Percentiles rank a stretch among this genome's conserved stretches.
phyloP scores from a whole-genome alignment of 2,888 invertebrate genomes.

The Agriopis marginaria region DNA sequence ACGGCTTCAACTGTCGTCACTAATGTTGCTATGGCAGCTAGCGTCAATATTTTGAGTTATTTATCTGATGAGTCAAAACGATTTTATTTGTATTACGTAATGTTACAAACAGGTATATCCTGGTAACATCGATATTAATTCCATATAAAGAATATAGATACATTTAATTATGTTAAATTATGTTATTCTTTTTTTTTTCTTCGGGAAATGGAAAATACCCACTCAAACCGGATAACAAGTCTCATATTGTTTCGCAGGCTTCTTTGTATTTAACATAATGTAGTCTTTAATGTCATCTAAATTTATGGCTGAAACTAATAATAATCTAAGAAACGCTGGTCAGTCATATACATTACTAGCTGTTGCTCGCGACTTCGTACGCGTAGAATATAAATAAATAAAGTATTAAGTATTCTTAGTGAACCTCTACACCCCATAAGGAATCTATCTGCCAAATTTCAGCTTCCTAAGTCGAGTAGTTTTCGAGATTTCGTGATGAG shows the following conservation, averaged over 20 bases:
- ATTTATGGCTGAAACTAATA: not conserved
- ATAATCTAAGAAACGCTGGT: too few relatives aligned
- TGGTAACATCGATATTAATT: not conserved
- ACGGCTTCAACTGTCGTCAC: conserved; percentile 42
- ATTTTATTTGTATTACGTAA: not conserved
- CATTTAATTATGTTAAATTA: conserved; percentile 2
- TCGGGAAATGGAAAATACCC: conserved; percentile 9
- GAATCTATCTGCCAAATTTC: too few relatives aligned
- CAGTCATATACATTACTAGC: too few relatives aligned
- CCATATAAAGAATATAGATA: not conserved
- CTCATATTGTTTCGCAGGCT: not conserved
- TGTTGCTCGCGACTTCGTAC: too few relatives aligned
- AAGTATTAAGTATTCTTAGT: too few relatives aligned
- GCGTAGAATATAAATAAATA: too few relatives aligned
- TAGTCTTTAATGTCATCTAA: not conserved
- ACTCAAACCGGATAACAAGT: not conserved
- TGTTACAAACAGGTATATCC: not conserved
- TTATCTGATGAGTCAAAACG: not conserved
- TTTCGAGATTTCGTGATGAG: too few relatives aligned
- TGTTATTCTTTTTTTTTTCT: not conserved
- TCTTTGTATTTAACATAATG: conserved; percentile 1
- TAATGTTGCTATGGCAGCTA: conserved; percentile 53
- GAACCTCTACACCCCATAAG: too few relatives aligned
- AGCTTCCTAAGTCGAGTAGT: too few relatives aligned
- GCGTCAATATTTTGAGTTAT: conserved; percentile 2